Evolutionary conservation across 1,140 invertebrate genomes (phyloP).

Genomic region (Drosophila elegans): DNA sequence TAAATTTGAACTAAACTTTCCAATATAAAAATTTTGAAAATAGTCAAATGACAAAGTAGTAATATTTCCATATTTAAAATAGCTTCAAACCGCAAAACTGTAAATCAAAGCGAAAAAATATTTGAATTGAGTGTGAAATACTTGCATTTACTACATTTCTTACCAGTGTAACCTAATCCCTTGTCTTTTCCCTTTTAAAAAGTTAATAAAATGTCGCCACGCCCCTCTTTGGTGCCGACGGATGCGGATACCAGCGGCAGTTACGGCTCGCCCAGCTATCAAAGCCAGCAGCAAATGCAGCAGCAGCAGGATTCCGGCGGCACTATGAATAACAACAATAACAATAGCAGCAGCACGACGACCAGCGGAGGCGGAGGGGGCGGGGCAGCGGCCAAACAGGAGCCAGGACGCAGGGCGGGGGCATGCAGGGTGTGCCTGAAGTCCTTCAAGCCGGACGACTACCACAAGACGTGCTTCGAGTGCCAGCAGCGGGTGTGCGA

Average conservation of each 20-base stretch:
- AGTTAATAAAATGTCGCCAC: slow-evolving; percentile 89
- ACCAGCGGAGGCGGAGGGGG: slow-evolving; percentile 11
- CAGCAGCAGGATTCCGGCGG: slow-evolving; percentile 73
- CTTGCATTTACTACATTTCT: too few species aligned
- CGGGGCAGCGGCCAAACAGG: slow-evolving; percentile 87
- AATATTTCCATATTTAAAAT: too few species aligned
- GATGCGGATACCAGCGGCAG: slow-evolving; percentile 75
- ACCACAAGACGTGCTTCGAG: slow-evolving; percentile 93
- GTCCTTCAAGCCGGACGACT: slow-evolving; percentile 93
- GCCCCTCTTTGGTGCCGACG: slow-evolving; percentile 86
- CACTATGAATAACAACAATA: slow-evolving; percentile 78
- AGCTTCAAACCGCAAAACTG: too few species aligned
- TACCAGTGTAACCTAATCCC: not conserved
- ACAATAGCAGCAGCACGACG: slow-evolving; percentile 49
- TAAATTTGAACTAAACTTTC: too few species aligned
- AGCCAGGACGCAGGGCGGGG: slow-evolving; percentile 89
- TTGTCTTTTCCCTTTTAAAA: slow-evolving; percentile 50
- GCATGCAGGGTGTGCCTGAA: slow-evolving; percentile 94
- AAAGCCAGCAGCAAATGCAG: slow-evolving; percentile 68
- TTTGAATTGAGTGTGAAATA: too few species aligned
- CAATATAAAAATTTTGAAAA: too few species aligned
- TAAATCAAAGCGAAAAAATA: too few species aligned
- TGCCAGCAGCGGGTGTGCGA: slow-evolving; percentile 95
- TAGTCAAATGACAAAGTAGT: too few species aligned
- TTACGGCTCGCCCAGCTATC: slow-evolving; percentile 70